Evolutionary conservation across 92 coral and sea anemone species (phyloP).

Genomic region (Palythoa grandiflora): DNA sequence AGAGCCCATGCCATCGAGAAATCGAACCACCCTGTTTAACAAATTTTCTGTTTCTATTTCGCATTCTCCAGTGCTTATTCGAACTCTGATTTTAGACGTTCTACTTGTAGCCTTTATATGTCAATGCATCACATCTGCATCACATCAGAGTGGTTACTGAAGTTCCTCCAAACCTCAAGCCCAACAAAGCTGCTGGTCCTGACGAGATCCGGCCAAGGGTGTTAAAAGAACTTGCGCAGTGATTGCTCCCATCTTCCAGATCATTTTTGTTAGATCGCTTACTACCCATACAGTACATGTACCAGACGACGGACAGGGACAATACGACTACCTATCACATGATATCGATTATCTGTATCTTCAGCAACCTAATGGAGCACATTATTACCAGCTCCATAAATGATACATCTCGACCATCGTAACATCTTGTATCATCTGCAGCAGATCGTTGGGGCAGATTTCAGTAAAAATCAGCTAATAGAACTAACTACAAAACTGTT

Average conservation of each 20-base stretch:
- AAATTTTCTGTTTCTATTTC: not conserved
- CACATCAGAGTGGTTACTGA: not conserved
- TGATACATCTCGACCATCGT: not conserved
- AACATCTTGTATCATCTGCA: not conserved
- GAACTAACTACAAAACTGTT: slow-evolving; percentile 23
- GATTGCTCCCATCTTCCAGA: not conserved
- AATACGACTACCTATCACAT: not conserved
- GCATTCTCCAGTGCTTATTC: not conserved
- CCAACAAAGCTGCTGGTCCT: not conserved
- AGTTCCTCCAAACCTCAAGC: not conserved
- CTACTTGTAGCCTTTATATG: not conserved
- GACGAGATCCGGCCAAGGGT: not conserved
- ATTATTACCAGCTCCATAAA: not conserved
- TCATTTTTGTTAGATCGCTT: not conserved
- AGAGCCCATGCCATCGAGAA: not conserved
- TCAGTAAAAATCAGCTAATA: slow-evolving; percentile 39
- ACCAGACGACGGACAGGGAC: not conserved
- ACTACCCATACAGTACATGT: not conserved
- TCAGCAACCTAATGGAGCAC: not conserved
- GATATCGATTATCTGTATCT: not conserved
- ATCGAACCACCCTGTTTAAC: not conserved
- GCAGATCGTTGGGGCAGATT: not conserved
- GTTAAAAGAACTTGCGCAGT: not conserved
- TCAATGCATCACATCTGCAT: not conserved
- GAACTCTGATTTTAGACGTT: not conserved